Percentiles rank a stretch among this genome's conserved stretches.
These are phyloP conservation scores for Gallinago media DNA, from an alignment of 2,113 vertebrate species.

Conservation along the genomic window DNA sequence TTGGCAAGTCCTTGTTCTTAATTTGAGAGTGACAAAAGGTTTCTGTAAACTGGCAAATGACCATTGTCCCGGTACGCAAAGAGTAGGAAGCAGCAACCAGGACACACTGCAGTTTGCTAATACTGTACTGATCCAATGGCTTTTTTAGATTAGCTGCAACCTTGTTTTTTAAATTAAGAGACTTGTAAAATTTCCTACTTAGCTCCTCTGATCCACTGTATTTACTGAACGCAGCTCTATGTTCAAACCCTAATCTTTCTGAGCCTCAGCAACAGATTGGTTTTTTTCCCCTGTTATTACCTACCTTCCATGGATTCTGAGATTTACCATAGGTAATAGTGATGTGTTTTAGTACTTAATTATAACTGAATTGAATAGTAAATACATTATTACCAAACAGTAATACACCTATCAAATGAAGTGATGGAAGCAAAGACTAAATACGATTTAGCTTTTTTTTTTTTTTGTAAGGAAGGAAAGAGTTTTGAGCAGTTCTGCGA, in stretches of 20 bases:
- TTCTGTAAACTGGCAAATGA: background rate
- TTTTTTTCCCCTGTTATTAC: background rate
- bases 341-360: background rate
- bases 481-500: conserved; percentile 15
- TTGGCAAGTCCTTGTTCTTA: background rate
- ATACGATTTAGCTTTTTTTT: background rate
- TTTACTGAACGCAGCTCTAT: background rate
- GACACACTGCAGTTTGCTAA: background rate
- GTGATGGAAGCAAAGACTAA: conserved; percentile 44
- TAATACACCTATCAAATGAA: background rate
- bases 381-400: background rate
- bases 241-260: background rate
- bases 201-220: background rate
- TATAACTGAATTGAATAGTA: background rate
- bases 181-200: background rate
- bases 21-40: background rate
- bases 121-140: background rate
- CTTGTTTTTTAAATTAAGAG: background rate
- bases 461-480: background rate
- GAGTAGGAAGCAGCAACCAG: background rate
- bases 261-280: background rate
- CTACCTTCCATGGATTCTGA: conserved; percentile 10
- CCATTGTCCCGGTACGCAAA: background rate
- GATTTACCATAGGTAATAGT: background rate
- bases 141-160: background rate